These are phyloP conservation scores for Bos indicus DNA, from an alignment of 2,113 vertebrate genomes.

Conservation along the genomic window DNA sequence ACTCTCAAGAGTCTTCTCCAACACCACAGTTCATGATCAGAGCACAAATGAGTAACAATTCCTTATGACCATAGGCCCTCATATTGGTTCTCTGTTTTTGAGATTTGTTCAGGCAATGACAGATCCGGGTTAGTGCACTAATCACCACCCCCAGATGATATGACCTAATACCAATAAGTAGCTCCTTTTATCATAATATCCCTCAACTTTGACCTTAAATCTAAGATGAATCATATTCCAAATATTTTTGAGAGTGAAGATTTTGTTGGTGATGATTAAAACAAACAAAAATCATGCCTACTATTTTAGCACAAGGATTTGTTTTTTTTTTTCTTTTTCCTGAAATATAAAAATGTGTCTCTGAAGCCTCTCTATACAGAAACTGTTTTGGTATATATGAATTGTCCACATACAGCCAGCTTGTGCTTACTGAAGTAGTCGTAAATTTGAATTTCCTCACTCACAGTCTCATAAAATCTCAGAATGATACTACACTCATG, in stretches of 20 bases:
- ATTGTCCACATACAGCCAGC: background rate
- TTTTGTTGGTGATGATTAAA: slow-evolving; percentile 52
- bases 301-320: background rate
- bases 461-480: background rate
- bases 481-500: background rate
- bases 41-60: background rate
- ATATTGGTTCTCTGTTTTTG: slow-evolving; percentile 1
- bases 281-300: slow-evolving; percentile 25
- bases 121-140: slow-evolving; percentile 39
- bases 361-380: background rate
- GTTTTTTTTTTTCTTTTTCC: background rate
- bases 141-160: slow-evolving; percentile 38
- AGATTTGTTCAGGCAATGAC: slow-evolving; percentile 48
- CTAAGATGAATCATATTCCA: slow-evolving; percentile 17
- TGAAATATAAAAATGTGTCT: background rate
- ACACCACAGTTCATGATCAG: background rate
- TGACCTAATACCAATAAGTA: slow-evolving; percentile 3
- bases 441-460: slow-evolving; percentile 36
- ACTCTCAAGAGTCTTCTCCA: too few species aligned
- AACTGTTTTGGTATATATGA: background rate
- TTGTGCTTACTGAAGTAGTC: background rate
- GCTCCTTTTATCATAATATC: background rate
- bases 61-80: background rate
- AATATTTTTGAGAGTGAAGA: background rate
- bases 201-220: background rate